phyloP scores from a whole-genome alignment of 2,888 invertebrate species.

The Platypus cylindrus region DNA sequence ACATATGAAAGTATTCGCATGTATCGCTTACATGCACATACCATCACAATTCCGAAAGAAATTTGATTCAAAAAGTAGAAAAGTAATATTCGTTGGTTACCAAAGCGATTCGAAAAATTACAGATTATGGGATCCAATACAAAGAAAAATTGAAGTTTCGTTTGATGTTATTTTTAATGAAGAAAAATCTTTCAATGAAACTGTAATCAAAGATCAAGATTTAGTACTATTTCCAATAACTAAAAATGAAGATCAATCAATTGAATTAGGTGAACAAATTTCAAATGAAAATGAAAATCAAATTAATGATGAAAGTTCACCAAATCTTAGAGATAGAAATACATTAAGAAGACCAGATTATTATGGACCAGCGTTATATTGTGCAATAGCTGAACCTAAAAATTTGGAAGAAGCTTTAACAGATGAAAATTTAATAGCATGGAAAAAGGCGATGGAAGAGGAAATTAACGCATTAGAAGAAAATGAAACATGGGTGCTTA shows the following conservation, averaged over 20 bases:
- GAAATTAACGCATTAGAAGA: conserved; percentile 8
- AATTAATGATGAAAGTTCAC: background rate
- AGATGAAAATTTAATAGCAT: conserved; percentile 8
- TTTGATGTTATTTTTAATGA: background rate
- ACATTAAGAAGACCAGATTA: background rate
- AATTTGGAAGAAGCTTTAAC: conserved; percentile 6
- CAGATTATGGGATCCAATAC: background rate
- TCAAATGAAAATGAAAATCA: background rate
- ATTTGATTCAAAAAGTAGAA: background rate
- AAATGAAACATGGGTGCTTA: conserved; percentile 10
- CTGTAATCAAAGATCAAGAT: background rate
- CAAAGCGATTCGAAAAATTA: background rate
- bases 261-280: background rate
- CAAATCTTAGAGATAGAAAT: background rate
- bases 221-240: background rate
- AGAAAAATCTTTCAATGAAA: no score
- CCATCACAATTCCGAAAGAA: background rate
- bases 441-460: conserved; percentile 1
- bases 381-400: background rate
- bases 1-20: background rate
- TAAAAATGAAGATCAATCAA: background rate
- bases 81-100: background rate
- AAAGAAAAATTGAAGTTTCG: background rate
- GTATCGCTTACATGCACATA: background rate
- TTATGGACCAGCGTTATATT: background rate